Evolutionary conservation across 2,888 invertebrate genomes (phyloP), one percentile per base, ranked within the genome.

Genomic region (Chesias legatella): DNA sequence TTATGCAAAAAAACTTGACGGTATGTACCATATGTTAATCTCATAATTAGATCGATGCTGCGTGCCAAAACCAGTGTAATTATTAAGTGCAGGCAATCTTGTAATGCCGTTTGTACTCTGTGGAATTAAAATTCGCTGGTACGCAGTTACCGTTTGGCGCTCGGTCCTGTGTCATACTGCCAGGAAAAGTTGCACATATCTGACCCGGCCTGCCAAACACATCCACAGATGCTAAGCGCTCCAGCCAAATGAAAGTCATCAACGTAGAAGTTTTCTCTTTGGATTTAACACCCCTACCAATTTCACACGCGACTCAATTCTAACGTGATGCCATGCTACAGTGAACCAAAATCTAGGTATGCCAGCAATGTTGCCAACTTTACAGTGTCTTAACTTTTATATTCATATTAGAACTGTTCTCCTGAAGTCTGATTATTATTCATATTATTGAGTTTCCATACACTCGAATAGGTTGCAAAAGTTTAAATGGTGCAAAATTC

Each of bases 201-300:
- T 50, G 57, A 50, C 51, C 51, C 52, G 42, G 52, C 45, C 51
- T 77, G 79, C 79, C 79, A 80, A 79, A 67, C 70, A 65, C 48
- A 53, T 56, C 56, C 62, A 49, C 73, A 74, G 68, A 70, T 74
- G 69, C 56, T 58, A 23, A 50, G 57, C 54, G 62, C 60, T 60
- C 56, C 57, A 65, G 73, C 76, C 77, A 79, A 79, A 79, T 76
- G 51, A 70, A 69, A 60, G 63, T 58, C 66, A 72, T 74, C 67
- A 48, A 63, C 61, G 60, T 60, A 49, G 48, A 56, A 60, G 50
- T 48, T 52, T 63, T 64, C 63, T 63, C 67, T 73, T 77, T 75
- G 77, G 73, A 75, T 59, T 42, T 44, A 42, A 43, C 41, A 43
- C 35, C 47, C 32, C 43, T 33, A 30, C 39, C 42, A 52, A 52